Base-by-base conservation (phyloP, 37 sponge, comb jelly and placozoan genomes). In the Ephydatia muelleri region DNA sequence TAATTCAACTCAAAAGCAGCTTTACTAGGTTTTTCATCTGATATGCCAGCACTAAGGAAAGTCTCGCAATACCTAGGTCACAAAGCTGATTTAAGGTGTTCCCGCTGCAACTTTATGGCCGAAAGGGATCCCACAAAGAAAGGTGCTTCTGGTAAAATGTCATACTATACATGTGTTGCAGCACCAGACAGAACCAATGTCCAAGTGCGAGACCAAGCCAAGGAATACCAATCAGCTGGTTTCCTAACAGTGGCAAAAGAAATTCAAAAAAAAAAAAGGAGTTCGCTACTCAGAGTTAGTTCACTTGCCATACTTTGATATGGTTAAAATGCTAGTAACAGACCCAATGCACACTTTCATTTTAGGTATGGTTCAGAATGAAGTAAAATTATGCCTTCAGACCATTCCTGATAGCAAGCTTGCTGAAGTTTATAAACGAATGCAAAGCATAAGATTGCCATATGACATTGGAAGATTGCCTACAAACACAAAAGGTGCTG, bases 131-230 rank as follows among this genome's bases (percentile, higher is more conserved):
- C 1, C 57, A 57, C 57, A 71, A 31, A 34, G 72, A 34, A 57
- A 57, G 57, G 57, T 57, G 57, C 57, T 57, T 57, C 57, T 57
- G 57, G 57, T 57, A 57, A 57, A 57, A 57, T 57, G 57, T 57
- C 57, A 57, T 57, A 57, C 57, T 57, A 57, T 57, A 57, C 57
- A 57, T 31, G 30, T 31, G 72, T 71, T 35, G 72, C 30, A 31
- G 33, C 33, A 8, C 29, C 9, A 35, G 32, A 31, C 33, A 31
- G 72, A 34, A 31, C 33, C 30, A 71, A 71, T 71, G 72, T 14
- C 33, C 30, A 31, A 35, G 72, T 71, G 57, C 57, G 57, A 57
- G 57, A 57, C 57, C 57, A 57, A 14, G 57, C 57, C 19, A 14
- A 57, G 57, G 57, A 57, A 57, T 57, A 57, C 57, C 57, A 57